These are phyloP conservation scores for Leptoteleia sp. DNA, from an alignment of 1,140 invertebrate genomes.

Conservation along the genomic window DNA sequence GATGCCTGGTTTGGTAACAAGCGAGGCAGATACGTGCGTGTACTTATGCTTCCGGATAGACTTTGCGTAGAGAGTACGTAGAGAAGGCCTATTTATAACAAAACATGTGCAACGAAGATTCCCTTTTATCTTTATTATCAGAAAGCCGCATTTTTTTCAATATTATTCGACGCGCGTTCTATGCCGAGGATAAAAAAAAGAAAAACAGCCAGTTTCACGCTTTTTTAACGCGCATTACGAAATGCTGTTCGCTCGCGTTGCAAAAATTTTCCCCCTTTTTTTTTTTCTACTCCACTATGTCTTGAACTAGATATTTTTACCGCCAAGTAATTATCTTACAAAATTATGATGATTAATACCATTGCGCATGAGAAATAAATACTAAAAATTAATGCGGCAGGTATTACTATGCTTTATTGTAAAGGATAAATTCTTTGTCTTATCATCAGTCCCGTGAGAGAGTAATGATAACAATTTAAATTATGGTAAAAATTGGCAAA, in stretches of 20 bases:
- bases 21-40: slow-evolving; percentile 78
- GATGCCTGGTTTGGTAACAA: slow-evolving; percentile 79
- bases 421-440: too few species aligned
- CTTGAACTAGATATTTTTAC: slow-evolving; percentile 33
- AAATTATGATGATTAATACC: background rate
- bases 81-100: slow-evolving; percentile 71
- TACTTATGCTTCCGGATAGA: slow-evolving; percentile 77
- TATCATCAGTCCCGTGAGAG: too few species aligned
- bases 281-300: slow-evolving; percentile 19
- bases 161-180: slow-evolving; percentile 55
- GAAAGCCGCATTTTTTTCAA: slow-evolving; percentile 60
- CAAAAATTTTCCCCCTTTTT: slow-evolving; percentile 43
- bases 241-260: slow-evolving; percentile 28
- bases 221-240: slow-evolving; percentile 55
- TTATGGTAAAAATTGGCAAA: too few species aligned
- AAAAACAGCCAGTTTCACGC: slow-evolving; percentile 52
- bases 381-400: too few species aligned
- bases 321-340: background rate
- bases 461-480: too few species aligned
- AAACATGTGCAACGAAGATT: slow-evolving; percentile 60
- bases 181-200: too few species aligned
- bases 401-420: too few species aligned
- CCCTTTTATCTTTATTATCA: slow-evolving; percentile 67
- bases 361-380: too few species aligned
- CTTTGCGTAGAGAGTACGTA: slow-evolving; percentile 69